A percentile compares a stretch with the other conserved stretches of the same genome.
Conservation (phyloP, 2,888 invertebrate species). For the Sceliomorpha sp. region DNA sequence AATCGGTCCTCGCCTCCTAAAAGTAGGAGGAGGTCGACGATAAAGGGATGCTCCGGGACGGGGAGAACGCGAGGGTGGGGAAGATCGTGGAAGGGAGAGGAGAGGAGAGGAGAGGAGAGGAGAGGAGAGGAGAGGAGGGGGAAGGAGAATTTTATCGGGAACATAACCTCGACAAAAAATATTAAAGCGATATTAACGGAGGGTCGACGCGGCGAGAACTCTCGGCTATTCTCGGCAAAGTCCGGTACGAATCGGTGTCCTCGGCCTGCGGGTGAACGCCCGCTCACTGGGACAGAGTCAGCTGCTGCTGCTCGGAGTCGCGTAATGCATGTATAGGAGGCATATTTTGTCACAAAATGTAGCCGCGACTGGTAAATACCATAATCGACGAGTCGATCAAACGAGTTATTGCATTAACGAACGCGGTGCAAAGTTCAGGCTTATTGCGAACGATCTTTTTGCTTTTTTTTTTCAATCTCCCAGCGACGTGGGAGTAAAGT, state of each 20-base stretch:
- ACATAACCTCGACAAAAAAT: constrained; percentile 35
- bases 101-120: too few relatives aligned
- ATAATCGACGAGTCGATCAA: constrained; percentile 29
- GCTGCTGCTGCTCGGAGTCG: constrained; percentile 63
- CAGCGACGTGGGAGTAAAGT: too few relatives aligned
- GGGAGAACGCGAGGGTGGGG: too few relatives aligned
- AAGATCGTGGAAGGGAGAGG: too few relatives aligned
- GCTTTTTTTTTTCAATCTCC: too few relatives aligned
- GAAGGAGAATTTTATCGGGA: constrained; percentile 35
- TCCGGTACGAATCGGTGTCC: constrained; percentile 69
- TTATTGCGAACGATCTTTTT: too few relatives aligned
- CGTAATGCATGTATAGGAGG: constrained; percentile 44
- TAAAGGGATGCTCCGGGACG: too few relatives aligned
- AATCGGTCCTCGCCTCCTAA: too few relatives aligned
- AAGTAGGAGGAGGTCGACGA: too few relatives aligned
- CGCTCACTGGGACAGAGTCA: constrained; percentile 77
- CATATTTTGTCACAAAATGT: constrained; percentile 45
- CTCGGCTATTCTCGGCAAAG: constrained; percentile 60
- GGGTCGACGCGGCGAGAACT: constrained; percentile 50
- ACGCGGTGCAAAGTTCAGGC: too few relatives aligned
- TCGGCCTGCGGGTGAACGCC: constrained; percentile 77
- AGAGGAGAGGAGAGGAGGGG: constrained; percentile 8
- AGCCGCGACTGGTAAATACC: constrained; percentile 34
- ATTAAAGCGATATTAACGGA: constrained; percentile 49
- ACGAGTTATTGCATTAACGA: constrained; percentile 27